A percentile compares a stretch with the other conserved stretches of the same genome.
These are phyloP conservation scores for Meganola albula DNA, from an alignment of 2,888 invertebrate species.

Conservation along the genomic window DNA sequence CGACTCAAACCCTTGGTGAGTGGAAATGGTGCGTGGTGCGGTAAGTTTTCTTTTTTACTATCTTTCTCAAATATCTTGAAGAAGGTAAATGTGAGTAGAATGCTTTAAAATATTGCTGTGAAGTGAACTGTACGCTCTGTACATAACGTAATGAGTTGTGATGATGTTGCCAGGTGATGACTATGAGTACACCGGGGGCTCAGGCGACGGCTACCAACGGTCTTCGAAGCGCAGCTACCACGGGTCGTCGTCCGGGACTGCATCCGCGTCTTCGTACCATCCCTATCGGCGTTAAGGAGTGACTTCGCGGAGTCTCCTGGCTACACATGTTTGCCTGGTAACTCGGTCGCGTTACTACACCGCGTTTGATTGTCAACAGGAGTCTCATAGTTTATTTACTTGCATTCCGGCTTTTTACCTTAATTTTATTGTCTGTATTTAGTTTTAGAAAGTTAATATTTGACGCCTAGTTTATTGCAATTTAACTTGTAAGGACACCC, in stretches of 20 bases:
- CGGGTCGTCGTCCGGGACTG: constrained; percentile 49
- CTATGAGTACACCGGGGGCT: constrained; percentile 71
- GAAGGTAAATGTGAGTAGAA: neutral
- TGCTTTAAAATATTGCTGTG: constrained; percentile 19
- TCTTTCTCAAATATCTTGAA: constrained; percentile 11
- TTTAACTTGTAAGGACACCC: constrained; percentile 26
- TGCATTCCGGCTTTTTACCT: constrained; percentile 30
- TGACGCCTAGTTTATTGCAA: constrained; percentile 23
- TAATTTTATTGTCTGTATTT: constrained; percentile 21
- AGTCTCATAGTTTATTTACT: constrained; percentile 10
- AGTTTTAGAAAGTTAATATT: constrained; percentile 24
- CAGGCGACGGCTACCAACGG: constrained; percentile 69
- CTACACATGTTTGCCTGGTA: constrained; percentile 27
- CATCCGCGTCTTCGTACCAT: constrained; percentile 63
- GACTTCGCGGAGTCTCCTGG: constrained; percentile 20
- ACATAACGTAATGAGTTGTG: no score
- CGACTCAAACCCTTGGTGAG: constrained; percentile 28
- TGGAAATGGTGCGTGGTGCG: constrained; percentile 69
- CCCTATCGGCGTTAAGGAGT: constrained; percentile 68
- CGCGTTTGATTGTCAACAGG: constrained; percentile 32
- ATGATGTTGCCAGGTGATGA: constrained; percentile 56
- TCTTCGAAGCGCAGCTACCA: constrained; percentile 66
- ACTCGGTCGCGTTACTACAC: constrained; percentile 17
- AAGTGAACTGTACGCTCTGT: no score
- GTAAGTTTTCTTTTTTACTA: constrained; percentile 56